Evolutionary conservation across 2,888 invertebrate species (phyloP), one percentile per base, ranked within the genome.

Genomic region (Theodoxus fluviatilis): DNA sequence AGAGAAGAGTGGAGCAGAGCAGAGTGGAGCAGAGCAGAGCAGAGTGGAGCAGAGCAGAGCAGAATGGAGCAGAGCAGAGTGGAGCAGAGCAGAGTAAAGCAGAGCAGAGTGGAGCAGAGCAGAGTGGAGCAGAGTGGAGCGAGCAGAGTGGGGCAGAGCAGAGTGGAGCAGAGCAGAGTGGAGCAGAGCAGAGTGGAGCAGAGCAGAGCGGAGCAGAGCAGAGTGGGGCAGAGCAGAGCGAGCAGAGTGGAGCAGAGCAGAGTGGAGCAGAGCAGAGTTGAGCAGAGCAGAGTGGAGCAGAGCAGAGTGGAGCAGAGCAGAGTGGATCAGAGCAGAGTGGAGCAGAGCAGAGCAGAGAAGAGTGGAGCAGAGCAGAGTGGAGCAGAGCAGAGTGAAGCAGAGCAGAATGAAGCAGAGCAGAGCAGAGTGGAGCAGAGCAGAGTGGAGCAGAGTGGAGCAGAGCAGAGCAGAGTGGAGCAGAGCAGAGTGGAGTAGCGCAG

Each of bases 151-250:
- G 31, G 2, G 31, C 12, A 31, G 31, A 1, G 59, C 12, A 59
- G 57, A 12, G 18, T 57, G 33, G 31, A 1, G 59, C 15, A 65
- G 43, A 9, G 28, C 9, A 25, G 35, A 28, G 31, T 2, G 52
- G 52, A 40, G 67, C 33, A 52, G 67, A 28, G 67, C 33, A 67
- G 67, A n/a, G 33, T 49, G 52, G 67, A 52, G 67, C 40, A 67
- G 67, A 28, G 67, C 33, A 67, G 67, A 9, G 52, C 47, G 52
- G 52, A 1, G 67, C 40, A 67, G 18, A 7, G 67, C 52, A 67
- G 31, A 18, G 52, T 33, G 52, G 67, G 33, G 67, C 40, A 67
- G 49, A 28, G 67, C 40, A 67, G 67, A 28, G 33, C 31, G 52
- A 52, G n/a, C 49, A 15, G 52, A 1, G 15, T 31, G 18, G 67